phyloP scores from a whole-genome alignment of 2,888 invertebrate genomes.

The Drosophila histrio region DNA sequence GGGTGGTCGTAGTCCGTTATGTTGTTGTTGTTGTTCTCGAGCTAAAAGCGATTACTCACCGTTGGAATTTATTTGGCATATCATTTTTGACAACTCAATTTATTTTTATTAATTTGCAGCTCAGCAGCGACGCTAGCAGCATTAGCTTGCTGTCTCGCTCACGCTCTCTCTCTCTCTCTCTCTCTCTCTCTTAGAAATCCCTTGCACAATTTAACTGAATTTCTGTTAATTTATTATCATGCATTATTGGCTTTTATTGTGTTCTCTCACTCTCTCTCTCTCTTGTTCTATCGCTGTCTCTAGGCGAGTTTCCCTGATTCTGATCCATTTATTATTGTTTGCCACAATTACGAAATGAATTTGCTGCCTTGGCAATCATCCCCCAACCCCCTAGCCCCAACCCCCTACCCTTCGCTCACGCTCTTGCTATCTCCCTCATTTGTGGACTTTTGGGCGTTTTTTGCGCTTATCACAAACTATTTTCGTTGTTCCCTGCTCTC shows the following conservation, averaged over 20 bases:
- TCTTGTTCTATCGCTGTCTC: background rate
- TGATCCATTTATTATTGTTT: conserved; percentile 65
- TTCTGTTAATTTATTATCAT: conserved; percentile 83
- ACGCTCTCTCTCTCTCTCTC: background rate
- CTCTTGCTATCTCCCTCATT: background rate
- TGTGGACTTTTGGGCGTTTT: conserved; percentile 30
- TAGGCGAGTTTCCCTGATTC: conserved; percentile 12
- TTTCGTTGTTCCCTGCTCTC: conserved; percentile 20
- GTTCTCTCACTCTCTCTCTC: conserved; percentile 20
- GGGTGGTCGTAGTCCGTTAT: conserved; percentile 65
- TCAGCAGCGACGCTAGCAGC: conserved; percentile 63
- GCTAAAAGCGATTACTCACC: conserved; percentile 83
- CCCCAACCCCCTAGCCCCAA: background rate
- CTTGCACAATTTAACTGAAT: conserved; percentile 77
- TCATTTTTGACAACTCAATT: conserved; percentile 85
- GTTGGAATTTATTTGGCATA: conserved; percentile 84
- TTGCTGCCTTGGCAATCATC: conserved; percentile 60
- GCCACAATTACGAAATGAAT: conserved; percentile 82
- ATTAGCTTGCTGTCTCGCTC: background rate
- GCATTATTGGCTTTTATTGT: conserved; percentile 82
- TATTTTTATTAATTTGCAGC: conserved; percentile 84
- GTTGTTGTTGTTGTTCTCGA: conserved; percentile 28
- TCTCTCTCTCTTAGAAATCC: conserved; percentile 27
- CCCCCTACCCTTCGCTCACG: background rate
- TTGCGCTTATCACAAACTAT: conserved; percentile 51